A percentile compares a stretch with the other conserved stretches of the same genome.
These are phyloP conservation scores for Cyclura pinguis DNA, from an alignment of 2,797 vertebrate genomes.

Conservation along the genomic window DNA sequence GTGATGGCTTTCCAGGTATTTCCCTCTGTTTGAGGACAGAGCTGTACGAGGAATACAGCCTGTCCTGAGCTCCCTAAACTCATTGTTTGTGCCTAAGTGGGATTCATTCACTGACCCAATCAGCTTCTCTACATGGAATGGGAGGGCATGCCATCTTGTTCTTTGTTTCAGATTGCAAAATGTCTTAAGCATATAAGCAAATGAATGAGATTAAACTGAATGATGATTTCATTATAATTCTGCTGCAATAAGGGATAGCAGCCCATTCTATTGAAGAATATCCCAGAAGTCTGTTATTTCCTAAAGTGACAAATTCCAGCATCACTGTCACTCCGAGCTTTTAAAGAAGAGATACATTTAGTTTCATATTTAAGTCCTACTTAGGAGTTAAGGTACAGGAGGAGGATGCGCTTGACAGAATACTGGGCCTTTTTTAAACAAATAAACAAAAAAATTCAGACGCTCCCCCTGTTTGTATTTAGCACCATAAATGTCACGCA, in stretches of 20 bases:
- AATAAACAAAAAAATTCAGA: neutral
- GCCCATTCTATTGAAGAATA: neutral
- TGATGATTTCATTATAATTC: neutral
- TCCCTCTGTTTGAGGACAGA: no score
- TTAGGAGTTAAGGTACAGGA: constrained; percentile 1
- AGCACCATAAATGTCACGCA: constrained; percentile 27
- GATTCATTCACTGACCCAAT: neutral
- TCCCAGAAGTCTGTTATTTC: neutral
- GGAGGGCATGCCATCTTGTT: neutral
- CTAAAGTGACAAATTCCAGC: neutral
- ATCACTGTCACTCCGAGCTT: neutral
- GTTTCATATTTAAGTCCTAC: neutral
- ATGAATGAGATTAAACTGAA: neutral
- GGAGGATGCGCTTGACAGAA: neutral
- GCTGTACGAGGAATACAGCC: no score
- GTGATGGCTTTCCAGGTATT: no score
- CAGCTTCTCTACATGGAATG: neutral
- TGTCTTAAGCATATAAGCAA: neutral
- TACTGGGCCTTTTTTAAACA: neutral
- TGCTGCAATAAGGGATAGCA: neutral
- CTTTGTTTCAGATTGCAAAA: neutral
- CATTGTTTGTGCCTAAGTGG: neutral
- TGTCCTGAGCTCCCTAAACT: neutral
- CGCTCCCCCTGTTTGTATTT: constrained; percentile 36
- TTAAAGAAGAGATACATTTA: neutral